Evolutionary conservation across 1,140 invertebrate species (phyloP), one percentile per base, ranked within the genome.

Genomic region (Linepithema humile): DNA sequence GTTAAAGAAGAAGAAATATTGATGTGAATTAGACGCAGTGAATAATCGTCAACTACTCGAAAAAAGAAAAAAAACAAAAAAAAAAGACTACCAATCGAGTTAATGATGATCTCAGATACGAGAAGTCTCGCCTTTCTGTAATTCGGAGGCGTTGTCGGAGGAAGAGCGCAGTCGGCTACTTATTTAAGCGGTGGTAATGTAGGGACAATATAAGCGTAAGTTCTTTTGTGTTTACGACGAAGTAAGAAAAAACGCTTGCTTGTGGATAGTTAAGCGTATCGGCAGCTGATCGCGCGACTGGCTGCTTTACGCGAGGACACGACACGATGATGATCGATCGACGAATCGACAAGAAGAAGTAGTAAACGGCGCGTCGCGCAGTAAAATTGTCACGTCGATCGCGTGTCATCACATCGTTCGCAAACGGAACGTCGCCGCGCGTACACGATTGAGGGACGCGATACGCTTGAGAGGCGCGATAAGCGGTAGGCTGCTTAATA

Each of bases 401-500:
- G n/a, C 15, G 55, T 9, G 20, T 32, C 35, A 48, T 43, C 15
- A n/a, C n/a, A 73, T 57, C 20, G 29, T 60, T 7, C 17, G 43
- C 29, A 55, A 73, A 73, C 17, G 23, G 35, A 15, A 5, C 15
- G 59, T 35, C 43, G 20, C 20, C 12, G 4, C 17, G 50, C 29
- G 43, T 77, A 64, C 48, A 35, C 29, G 59, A 64, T 65, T 65
- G 65, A 77, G 59, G 29, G 29, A 65, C 59, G 29, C 43, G 59
- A 50, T 77, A 77, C 43, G 74, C 74, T 77, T 77, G 43, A 70
- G 23, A 43, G 50, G 57, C 35, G 75, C 75, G 64, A 55, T 55
- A 69, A 80, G 75, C 64, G 64, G 32, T 80, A 80, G n/a, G 75
- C 75, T 55, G 64, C 75, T 80, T 80, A 80, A 80, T 53, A 80